Conservation (phyloP, 1,140 invertebrate genomes). For the Bombus superbus region DNA sequence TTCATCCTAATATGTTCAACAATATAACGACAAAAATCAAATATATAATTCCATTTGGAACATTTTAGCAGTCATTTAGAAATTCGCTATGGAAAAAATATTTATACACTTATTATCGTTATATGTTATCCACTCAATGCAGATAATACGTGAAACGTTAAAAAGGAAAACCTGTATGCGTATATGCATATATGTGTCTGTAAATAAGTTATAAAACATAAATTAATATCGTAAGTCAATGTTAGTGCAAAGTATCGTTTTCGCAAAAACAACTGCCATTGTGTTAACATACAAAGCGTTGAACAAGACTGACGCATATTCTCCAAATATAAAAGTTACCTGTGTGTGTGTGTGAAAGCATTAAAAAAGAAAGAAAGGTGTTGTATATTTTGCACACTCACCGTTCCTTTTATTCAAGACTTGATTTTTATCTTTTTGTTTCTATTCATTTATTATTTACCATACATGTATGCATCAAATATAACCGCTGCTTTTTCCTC, state of each 20-base stretch:
- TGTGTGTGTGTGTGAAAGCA: background rate
- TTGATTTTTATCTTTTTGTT: background rate
- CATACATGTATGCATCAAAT: conserved; percentile 16
- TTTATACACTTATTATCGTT: background rate
- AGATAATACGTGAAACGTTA: background rate
- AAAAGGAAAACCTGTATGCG: background rate
- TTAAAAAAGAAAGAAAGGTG: background rate
- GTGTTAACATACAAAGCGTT: background rate
- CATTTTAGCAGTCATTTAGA: too few relatives aligned
- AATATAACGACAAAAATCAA: too few relatives aligned
- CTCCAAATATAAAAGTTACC: background rate
- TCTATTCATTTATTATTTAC: background rate
- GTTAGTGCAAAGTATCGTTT: background rate
- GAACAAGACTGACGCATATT: background rate
- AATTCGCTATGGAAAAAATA: background rate
- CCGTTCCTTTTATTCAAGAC: background rate
- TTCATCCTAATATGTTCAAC: too few relatives aligned
- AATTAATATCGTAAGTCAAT: background rate
- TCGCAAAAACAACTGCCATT: background rate
- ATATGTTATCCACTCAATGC: background rate
- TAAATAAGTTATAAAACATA: background rate
- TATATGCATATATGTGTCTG: background rate
- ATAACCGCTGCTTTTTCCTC: conserved; percentile 15
- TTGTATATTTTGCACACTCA: conserved; percentile 5
- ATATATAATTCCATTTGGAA: too few relatives aligned